Base-by-base conservation (phyloP, 2,113 vertebrate genomes). In the Channa argus region DNA sequence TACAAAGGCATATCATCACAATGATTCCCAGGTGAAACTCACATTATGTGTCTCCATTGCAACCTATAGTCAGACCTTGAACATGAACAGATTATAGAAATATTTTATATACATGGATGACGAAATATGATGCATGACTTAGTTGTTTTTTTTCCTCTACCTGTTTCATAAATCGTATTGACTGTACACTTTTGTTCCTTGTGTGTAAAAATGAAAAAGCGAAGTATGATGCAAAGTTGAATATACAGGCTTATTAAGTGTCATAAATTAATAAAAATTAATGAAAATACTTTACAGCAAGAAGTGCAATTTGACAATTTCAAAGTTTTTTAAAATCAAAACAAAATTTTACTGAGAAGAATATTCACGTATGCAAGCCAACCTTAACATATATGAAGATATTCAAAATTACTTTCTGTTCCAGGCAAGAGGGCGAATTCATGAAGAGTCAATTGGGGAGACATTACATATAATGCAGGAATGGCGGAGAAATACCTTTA, bases 401-500 rank as follows among this genome's bases (percentile, higher is more conserved):
- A 24, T 24, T 24, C 24, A 24, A 1, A 24, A 24, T 24, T 24
- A 24, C 24, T 24, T 24, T 24, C n/a, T 33, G 5, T 79, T 63
- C 4, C 71, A 86, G 84, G n/a, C 50, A 1, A 64, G 9, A 66
- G 5, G n/a, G 0, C 4, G 0, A 59, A 39, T 34, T 53, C 43
- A 45, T 8, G 15, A 77, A 45, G 54, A 77, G 13, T 60, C 67
- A 34, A 0, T 84, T 0, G 0, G 15, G 46, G 71, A 82, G 1
- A 72, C 67, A 38, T 44, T 88, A 5, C 0, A 67, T 43, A 77
- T 34, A 9, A 60, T 69, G 55, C 76, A 56, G 2, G 2, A 67
- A 47, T 85, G 86, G 79, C 38, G 58, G 0, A 70, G 53, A 63
- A 56, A 0, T 7, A 67, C 71, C 1, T 87, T 84, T 15, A n/a